Percentiles rank a stretch among this genome's conserved stretches.
These are phyloP conservation scores for Pyxicephalus adspersus DNA, from an alignment of 2,113 vertebrate genomes.

Conservation along the genomic window DNA sequence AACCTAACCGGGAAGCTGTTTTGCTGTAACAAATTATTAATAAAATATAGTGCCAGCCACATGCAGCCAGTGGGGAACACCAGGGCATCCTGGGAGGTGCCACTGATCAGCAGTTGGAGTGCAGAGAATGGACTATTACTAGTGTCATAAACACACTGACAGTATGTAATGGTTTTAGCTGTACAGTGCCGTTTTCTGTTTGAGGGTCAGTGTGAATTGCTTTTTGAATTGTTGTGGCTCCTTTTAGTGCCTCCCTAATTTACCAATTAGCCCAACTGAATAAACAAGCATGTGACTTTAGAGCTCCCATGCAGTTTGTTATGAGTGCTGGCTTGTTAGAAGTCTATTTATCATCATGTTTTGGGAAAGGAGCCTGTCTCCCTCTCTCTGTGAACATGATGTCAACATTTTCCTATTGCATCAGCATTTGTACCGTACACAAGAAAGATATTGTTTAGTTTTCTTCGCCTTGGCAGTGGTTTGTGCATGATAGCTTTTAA, in stretches of 20 bases:
- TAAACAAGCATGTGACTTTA: constrained; percentile 23
- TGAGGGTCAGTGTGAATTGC: constrained; percentile 34
- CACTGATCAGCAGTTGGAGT: constrained; percentile 6
- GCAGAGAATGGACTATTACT: constrained; percentile 26
- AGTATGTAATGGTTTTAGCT: constrained; percentile 1
- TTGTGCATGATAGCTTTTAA: constrained; percentile 35
- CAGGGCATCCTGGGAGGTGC: background rate
- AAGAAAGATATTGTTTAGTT: constrained; percentile 41
- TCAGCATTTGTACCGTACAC: constrained; percentile 44
- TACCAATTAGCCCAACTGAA: constrained; percentile 44
- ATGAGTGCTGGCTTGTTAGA: constrained; percentile 17
- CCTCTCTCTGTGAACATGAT: constrained; percentile 29
- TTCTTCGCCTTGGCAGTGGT: constrained; percentile 30
- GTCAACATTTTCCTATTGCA: constrained; percentile 51
- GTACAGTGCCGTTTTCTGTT: constrained; percentile 9
- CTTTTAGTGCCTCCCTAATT: constrained; percentile 46
- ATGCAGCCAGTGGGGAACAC: background rate
- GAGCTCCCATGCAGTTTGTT: constrained; percentile 19
- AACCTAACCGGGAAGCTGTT: too few relatives aligned
- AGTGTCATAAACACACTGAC: constrained; percentile 13
- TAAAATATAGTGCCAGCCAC: background rate
- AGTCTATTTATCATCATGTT: constrained; percentile 29
- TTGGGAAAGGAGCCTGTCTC: constrained; percentile 12
- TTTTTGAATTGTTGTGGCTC: constrained; percentile 36
- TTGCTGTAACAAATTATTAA: too few relatives aligned